Evolutionary conservation across 2,113 vertebrate genomes (phyloP).

Genomic region (Amphiprion percula): DNA sequence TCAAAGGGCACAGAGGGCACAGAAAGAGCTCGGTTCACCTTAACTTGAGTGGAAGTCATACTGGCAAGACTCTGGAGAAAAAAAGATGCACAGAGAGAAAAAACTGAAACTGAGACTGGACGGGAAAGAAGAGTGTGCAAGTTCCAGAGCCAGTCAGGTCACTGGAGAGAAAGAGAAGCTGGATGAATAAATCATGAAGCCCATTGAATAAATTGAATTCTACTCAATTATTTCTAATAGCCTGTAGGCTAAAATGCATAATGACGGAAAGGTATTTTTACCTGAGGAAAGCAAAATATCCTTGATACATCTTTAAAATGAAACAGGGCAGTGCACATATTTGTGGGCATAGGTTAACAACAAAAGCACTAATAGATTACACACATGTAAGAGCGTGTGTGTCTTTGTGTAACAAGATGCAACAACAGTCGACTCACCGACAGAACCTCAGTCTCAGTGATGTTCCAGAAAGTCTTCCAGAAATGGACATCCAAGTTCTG

Average conservation of each 20-base stretch:
- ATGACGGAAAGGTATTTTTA: slow-evolving; percentile 50
- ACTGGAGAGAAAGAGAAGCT: slow-evolving; percentile 52
- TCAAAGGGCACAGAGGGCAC: slow-evolving; percentile 88
- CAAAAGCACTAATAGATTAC: slow-evolving; percentile 9
- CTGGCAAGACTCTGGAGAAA: slow-evolving; percentile 88
- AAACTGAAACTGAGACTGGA: slow-evolving; percentile 13
- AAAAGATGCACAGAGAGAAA: not conserved
- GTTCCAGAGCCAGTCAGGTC: slow-evolving; percentile 53
- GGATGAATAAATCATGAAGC: slow-evolving; percentile 70
- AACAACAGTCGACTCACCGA: slow-evolving; percentile 80
- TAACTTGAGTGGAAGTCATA: slow-evolving; percentile 89
- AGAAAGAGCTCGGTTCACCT: slow-evolving; percentile 88
- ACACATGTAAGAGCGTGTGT: not conserved
- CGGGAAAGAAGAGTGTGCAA: slow-evolving; percentile 4
- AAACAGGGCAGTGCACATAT: not conserved
- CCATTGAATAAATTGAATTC: slow-evolving; percentile 67
- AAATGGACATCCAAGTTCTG: slow-evolving; percentile 94
- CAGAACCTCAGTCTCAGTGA: slow-evolving; percentile 91
- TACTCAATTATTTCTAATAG: slow-evolving; percentile 63
- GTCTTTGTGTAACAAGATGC: not conserved
- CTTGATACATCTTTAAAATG: slow-evolving; percentile 34
- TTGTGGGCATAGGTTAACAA: not conserved
- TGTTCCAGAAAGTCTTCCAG: slow-evolving; percentile 95
- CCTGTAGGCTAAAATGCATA: slow-evolving; percentile 60
- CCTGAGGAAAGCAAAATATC: slow-evolving; percentile 45